Percentiles rank a stretch among this genome's conserved stretches.
Evolutionary conservation across 2,888 invertebrate species (phyloP).

Genomic region (Cheilosia vulpina): DNA sequence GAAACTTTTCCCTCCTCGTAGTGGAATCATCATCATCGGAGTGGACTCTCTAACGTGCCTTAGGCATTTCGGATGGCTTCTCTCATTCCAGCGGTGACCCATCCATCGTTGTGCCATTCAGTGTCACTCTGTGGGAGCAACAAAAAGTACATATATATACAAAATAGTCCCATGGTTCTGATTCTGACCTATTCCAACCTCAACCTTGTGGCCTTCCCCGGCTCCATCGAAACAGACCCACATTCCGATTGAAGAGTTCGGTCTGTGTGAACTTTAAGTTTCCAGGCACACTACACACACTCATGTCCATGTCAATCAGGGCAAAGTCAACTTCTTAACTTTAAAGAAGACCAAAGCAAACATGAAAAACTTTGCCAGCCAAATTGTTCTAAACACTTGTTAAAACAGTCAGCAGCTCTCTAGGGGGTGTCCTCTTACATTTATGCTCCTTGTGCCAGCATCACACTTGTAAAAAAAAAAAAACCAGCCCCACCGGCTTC

Average conservation of each 20-base stretch:
- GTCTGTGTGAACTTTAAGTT: constrained; percentile 41
- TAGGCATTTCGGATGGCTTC: constrained; percentile 18
- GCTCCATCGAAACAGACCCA: constrained; percentile 3
- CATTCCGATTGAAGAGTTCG: background rate
- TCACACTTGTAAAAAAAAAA: background rate
- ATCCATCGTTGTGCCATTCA: constrained; percentile 9
- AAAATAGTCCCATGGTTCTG: constrained; percentile 35
- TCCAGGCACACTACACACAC: constrained; percentile 17
- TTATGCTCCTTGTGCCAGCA: constrained; percentile 9
- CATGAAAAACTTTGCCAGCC: constrained; percentile 4
- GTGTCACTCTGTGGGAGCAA: constrained; percentile 19
- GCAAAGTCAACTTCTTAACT: constrained; percentile 58
- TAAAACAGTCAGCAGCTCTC: constrained; percentile 11
- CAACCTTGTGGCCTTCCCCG: constrained; percentile 38
- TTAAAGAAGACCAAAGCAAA: constrained; percentile 29
- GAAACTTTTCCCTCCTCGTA: constrained; percentile 50
- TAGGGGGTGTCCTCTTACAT: constrained; percentile 22
- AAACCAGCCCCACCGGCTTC: background rate
- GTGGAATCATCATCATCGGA: constrained; percentile 51
- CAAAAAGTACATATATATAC: background rate
- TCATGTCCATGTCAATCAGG: constrained; percentile 49
- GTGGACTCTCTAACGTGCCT: constrained; percentile 5
- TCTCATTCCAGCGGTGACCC: constrained; percentile 34
- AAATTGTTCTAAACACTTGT: constrained; percentile 19
- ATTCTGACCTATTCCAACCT: constrained; percentile 56